A percentile compares a stretch with the other conserved stretches of the same genome.
Evolutionary conservation across 2,888 invertebrate genomes (phyloP).

Genomic region (Coenonympha arcania): DNA sequence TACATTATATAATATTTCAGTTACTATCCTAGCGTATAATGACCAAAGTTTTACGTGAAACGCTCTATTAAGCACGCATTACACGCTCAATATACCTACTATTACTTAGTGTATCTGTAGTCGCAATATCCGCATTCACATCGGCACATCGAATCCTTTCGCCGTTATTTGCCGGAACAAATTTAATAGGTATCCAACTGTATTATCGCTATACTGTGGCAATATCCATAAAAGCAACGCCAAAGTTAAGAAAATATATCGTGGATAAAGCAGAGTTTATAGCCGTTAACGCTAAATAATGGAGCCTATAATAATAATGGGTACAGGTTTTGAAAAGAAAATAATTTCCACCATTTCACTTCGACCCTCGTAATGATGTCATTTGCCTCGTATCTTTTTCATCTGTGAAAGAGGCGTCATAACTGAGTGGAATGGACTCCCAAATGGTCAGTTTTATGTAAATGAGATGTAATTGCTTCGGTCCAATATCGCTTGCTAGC

Average conservation of each 20-base stretch:
- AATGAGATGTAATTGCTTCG: neutral
- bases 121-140: too few species aligned
- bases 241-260: slow-evolving; percentile 1
- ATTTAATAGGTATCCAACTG: neutral
- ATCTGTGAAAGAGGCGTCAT: neutral
- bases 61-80: too few species aligned
- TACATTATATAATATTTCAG: too few species aligned
- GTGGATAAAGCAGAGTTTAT: neutral
- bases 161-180: neutral
- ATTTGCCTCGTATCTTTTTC: slow-evolving; percentile 29
- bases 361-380: slow-evolving; percentile 36
- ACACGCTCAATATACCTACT: too few species aligned
- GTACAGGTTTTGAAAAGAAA: slow-evolving; percentile 31
- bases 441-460: slow-evolving; percentile 5
- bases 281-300: slow-evolving; percentile 3
- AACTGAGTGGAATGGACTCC: neutral
- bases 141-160: neutral
- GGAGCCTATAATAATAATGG: slow-evolving; percentile 6
- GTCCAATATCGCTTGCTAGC: neutral
- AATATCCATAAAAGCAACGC: slow-evolving; percentile 1
- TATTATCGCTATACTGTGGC: neutral
- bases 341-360: slow-evolving; percentile 34
- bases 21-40: too few species aligned
- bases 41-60: too few species aligned
- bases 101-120: too few species aligned